Percentiles rank a stretch among this genome's conserved stretches.
These are phyloP conservation scores for Osmoderma eremita DNA, from an alignment of 2,888 invertebrate species.

Conservation along the genomic window DNA sequence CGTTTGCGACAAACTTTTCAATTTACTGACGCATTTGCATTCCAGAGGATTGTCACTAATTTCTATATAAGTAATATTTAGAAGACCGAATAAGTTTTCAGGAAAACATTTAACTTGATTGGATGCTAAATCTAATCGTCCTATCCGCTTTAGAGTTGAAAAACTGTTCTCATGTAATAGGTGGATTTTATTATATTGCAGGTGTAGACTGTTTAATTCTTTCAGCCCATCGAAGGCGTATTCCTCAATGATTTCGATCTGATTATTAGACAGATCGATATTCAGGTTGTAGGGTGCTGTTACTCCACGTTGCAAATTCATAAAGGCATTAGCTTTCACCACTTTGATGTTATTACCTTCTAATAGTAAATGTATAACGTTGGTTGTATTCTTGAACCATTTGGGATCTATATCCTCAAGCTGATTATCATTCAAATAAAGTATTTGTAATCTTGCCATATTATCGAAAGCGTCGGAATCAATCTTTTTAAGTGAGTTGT, in stretches of 20 bases:
- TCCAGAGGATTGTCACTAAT: background rate
- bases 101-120: constrained; percentile 32
- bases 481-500: constrained; percentile 53
- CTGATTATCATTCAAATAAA: constrained; percentile 52
- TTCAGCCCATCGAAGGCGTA: constrained; percentile 53
- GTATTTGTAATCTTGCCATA: constrained; percentile 52
- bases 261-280: constrained; percentile 52
- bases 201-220: constrained; percentile 52
- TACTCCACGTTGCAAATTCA: constrained; percentile 49
- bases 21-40: background rate
- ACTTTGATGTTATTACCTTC: constrained; percentile 51
- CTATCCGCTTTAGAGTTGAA: constrained; percentile 8
- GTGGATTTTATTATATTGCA: constrained; percentile 52
- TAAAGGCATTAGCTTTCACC: constrained; percentile 50
- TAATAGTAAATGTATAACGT: constrained; percentile 50
- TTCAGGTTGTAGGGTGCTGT: constrained; percentile 49
- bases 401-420: constrained; percentile 49
- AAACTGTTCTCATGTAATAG: constrained; percentile 48
- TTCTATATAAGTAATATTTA: background rate
- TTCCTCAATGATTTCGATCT: constrained; percentile 51
- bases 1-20: background rate
- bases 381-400: constrained; percentile 54
- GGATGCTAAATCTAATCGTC: background rate
- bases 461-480: constrained; percentile 53
- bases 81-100: background rate